A percentile compares a stretch with the other conserved stretches of the same genome.
Conservation (phyloP, 2,888 invertebrate genomes). For the Mayetiola destructor region DNA sequence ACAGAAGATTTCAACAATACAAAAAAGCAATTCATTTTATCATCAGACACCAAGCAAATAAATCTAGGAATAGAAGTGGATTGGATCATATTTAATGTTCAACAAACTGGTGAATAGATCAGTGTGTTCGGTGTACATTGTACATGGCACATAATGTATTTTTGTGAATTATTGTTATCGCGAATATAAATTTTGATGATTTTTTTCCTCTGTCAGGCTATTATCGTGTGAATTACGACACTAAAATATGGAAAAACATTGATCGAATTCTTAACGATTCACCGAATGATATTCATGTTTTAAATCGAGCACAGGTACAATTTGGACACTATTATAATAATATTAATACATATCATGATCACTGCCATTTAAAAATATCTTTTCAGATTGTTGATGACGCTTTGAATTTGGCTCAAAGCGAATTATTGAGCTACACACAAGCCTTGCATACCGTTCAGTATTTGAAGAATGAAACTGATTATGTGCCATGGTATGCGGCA, state of each 20-base stretch:
- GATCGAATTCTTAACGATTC: conserved; percentile 34
- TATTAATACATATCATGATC: conserved; percentile 5
- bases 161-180: background rate
- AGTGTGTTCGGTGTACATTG: background rate
- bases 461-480: conserved; percentile 49
- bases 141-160: background rate
- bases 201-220: conserved; percentile 42
- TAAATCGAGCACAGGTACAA: conserved; percentile 54
- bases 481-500: conserved; percentile 64
- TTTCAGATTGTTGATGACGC: conserved; percentile 58
- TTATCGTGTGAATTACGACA: conserved; percentile 53
- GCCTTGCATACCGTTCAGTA: conserved; percentile 54
- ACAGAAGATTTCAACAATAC: conserved; percentile 23
- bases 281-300: conserved; percentile 40
- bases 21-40: background rate
- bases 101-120: conserved; percentile 37
- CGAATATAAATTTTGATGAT: conserved; percentile 16
- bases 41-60: background rate
- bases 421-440: conserved; percentile 41
- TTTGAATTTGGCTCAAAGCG: conserved; percentile 56
- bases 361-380: background rate
- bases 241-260: conserved; percentile 41
- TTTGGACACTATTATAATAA: background rate
- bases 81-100: conserved; percentile 47
- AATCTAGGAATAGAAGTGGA: conserved; percentile 26